Percentiles rank a stretch among this genome's conserved stretches.
phyloP scores from a whole-genome alignment of 2,797 vertebrate genomes.

The Carcharodon carcharias region DNA sequence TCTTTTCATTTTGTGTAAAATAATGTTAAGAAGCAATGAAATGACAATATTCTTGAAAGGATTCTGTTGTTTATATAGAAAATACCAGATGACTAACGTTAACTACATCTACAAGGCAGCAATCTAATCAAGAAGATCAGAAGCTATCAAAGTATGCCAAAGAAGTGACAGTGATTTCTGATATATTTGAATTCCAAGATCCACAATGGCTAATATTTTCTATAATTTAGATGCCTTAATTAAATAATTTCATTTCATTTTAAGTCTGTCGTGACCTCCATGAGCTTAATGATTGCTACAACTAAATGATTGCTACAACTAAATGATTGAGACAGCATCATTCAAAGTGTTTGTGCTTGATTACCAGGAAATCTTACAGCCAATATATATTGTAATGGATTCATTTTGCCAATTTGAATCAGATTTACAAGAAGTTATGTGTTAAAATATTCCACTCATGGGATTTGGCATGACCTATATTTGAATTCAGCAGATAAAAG shows the following conservation, averaged over 20 bases:
- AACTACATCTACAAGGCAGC: not conserved
- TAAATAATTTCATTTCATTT: not conserved
- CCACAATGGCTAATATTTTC: not conserved
- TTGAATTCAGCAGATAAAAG: constrained; percentile 23
- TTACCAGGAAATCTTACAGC: not conserved
- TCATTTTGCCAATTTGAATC: constrained; percentile 19
- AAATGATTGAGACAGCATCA: not conserved
- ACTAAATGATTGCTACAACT: not conserved
- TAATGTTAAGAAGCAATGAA: too few species aligned
- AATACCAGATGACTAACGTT: not conserved
- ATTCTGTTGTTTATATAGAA: not conserved
- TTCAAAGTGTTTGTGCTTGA: constrained; percentile 27
- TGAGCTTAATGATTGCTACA: not conserved
- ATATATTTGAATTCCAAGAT: not conserved
- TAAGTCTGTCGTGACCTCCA: not conserved
- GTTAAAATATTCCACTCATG: constrained; percentile 21
- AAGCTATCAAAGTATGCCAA: not conserved
- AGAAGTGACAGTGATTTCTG: not conserved
- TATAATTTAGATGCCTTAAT: not conserved
- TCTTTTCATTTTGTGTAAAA: too few species aligned
- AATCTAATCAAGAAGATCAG: not conserved
- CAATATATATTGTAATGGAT: not conserved
- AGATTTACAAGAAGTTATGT: constrained; percentile 33
- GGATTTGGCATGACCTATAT: constrained; percentile 14
- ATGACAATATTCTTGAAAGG: too few species aligned